Evolutionary conservation across 2,113 vertebrate species (phyloP).

Genomic region (Trochalopteron elliotii): DNA sequence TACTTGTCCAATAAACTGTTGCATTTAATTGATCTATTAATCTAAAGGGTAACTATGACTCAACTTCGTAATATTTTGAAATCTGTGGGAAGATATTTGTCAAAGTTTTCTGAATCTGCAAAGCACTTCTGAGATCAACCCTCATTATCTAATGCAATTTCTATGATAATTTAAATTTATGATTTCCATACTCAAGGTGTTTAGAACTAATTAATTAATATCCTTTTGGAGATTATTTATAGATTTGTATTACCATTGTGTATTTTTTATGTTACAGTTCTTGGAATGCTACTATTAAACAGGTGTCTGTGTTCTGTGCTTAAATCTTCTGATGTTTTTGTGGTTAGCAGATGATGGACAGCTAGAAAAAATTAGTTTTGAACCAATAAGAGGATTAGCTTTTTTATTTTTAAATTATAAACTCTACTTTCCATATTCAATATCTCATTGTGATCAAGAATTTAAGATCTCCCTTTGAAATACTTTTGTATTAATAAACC

Average conservation of each 20-base stretch:
- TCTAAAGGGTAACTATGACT: not conserved
- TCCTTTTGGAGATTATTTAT: not conserved
- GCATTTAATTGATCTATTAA: not conserved
- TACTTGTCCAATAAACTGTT: not conserved
- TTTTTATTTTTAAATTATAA: not conserved
- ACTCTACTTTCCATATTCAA: not conserved
- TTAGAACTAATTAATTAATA: not conserved
- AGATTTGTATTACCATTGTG: not conserved
- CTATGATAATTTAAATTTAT: not conserved
- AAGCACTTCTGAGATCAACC: not conserved
- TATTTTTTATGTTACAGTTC: not conserved
- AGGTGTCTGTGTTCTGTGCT: not conserved
- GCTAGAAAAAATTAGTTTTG: not conserved
- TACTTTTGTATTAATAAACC: slow-evolving; percentile 30
- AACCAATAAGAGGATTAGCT: not conserved
- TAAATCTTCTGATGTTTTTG: not conserved
- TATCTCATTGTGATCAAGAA: slow-evolving; percentile 22
- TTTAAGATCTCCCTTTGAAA: slow-evolving; percentile 52
- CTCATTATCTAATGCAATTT: not conserved
- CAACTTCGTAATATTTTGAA: not conserved
- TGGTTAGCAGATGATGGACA: not conserved
- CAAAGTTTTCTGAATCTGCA: not conserved
- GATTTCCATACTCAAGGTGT: not conserved
- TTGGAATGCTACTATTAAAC: not conserved
- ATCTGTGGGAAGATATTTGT: not conserved